Evolutionary conservation across 1,140 invertebrate species (phyloP).

Genomic region (Lepidotrigona ventralis): DNA sequence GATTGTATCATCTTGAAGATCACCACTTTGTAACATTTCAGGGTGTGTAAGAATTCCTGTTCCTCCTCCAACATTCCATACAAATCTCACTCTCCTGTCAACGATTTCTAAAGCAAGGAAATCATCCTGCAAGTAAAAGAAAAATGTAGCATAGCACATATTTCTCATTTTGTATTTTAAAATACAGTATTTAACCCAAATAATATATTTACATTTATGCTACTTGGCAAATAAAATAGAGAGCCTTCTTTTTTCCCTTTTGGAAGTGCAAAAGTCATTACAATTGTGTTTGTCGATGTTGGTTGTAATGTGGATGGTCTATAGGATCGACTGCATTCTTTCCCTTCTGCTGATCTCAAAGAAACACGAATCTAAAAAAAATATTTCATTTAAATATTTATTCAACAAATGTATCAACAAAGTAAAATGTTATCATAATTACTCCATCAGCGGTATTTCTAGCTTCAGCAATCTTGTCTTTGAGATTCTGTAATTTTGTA

Average conservation of each 20-base stretch:
- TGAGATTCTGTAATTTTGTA: constrained; percentile 84
- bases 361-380: constrained; percentile 88
- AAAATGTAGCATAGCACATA: neutral
- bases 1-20: constrained; percentile 82
- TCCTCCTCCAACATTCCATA: constrained; percentile 89
- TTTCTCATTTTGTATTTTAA: neutral
- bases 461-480: constrained; percentile 88
- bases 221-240: constrained; percentile 85
- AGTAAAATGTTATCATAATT: constrained; percentile 64
- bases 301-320: constrained; percentile 83
- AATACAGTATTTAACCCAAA: neutral
- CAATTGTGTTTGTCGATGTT: constrained; percentile 86
- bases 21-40: constrained; percentile 80
- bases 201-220: constrained; percentile 78
- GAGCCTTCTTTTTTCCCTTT: constrained; percentile 83
- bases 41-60: constrained; percentile 84
- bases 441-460: constrained; percentile 90
- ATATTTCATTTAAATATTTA: neutral
- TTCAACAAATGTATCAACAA: neutral
- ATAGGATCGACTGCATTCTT: constrained; percentile 89
- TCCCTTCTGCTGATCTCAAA: constrained; percentile 82
- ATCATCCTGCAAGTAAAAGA: constrained; percentile 79
- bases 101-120: constrained; percentile 91
- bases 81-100: constrained; percentile 86
- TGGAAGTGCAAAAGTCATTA: constrained; percentile 84